Conservation (phyloP, 1,140 invertebrate genomes). For the Lepeophtheirus salmonis region DNA sequence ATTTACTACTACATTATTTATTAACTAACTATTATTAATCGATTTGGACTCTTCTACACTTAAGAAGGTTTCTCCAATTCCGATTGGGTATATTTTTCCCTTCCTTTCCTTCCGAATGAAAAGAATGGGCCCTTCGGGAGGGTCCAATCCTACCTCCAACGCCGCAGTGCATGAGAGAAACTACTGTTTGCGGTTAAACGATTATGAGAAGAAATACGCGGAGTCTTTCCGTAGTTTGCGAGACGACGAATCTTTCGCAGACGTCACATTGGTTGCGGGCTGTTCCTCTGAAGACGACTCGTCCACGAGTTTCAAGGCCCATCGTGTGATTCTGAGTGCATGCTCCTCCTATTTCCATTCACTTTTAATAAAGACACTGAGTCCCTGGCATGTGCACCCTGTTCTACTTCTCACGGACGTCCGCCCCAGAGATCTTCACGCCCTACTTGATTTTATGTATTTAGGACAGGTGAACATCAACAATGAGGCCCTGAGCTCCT, state of each 20-base stretch:
- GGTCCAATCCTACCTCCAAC: neutral
- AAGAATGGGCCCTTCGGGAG: neutral
- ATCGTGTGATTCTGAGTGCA: slow-evolving; percentile 21
- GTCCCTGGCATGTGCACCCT: slow-evolving; percentile 25
- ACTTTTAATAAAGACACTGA: slow-evolving; percentile 19
- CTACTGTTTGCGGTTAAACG: slow-evolving; percentile 86
- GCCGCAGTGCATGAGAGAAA: too few relatives aligned
- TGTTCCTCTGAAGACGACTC: slow-evolving; percentile 1
- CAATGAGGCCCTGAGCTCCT: slow-evolving; percentile 24
- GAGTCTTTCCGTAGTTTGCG: slow-evolving; percentile 10
- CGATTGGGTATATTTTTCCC: too few relatives aligned
- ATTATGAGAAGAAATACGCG: slow-evolving; percentile 38
- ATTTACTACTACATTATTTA: too few relatives aligned
- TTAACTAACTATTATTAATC: too few relatives aligned
- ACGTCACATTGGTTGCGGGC: slow-evolving; percentile 19
- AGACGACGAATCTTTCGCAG: slow-evolving; percentile 19
- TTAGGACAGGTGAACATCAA: slow-evolving; percentile 26
- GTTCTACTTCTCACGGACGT: slow-evolving; percentile 27
- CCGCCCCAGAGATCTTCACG: slow-evolving; percentile 24
- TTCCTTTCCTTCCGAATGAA: neutral
- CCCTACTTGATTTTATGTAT: slow-evolving; percentile 27
- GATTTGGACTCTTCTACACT: too few relatives aligned
- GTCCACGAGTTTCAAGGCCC: slow-evolving; percentile 20
- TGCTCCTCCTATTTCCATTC: slow-evolving; percentile 20
- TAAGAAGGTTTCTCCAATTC: too few relatives aligned